Percentiles rank a stretch among this genome's conserved stretches.
phyloP scores from a whole-genome alignment of 1,140 invertebrate species.

The Reticulitermes speratus region DNA sequence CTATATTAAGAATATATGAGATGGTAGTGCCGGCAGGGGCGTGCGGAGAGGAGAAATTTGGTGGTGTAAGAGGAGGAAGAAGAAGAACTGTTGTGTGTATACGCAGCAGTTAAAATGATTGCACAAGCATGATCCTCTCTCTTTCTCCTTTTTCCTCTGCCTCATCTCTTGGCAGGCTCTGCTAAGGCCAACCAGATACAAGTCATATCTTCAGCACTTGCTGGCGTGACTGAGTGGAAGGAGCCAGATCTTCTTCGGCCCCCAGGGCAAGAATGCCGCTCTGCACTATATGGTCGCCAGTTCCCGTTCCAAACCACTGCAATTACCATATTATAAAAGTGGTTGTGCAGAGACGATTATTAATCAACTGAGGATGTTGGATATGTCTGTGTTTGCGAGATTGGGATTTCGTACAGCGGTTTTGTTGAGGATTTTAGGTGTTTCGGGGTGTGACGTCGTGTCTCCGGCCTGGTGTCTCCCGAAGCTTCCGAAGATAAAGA shows the following conservation, averaged over 20 bases:
- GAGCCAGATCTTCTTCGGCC: constrained; percentile 1
- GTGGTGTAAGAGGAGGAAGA: background rate
- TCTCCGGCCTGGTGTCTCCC: too few relatives aligned
- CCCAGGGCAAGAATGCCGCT: background rate
- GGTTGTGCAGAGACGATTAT: too few relatives aligned
- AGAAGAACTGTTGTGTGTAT: background rate
- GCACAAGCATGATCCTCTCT: background rate
- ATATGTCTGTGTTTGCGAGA: too few relatives aligned
- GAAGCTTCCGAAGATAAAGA: too few relatives aligned
- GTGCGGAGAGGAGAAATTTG: background rate
- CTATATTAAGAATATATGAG: background rate
- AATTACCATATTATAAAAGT: background rate
- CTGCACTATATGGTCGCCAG: background rate
- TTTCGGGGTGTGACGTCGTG: too few relatives aligned
- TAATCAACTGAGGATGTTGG: too few relatives aligned
- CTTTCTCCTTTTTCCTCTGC: background rate
- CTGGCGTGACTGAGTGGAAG: background rate
- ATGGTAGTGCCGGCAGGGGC: background rate
- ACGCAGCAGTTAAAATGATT: background rate
- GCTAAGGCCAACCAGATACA: background rate
- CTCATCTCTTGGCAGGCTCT: background rate
- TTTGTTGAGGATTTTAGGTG: too few relatives aligned
- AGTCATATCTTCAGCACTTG: background rate
- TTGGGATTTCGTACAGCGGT: too few relatives aligned
- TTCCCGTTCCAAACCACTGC: background rate